Base-by-base conservation (phyloP, 2,888 invertebrate species). In the Endotricha flammealis region DNA sequence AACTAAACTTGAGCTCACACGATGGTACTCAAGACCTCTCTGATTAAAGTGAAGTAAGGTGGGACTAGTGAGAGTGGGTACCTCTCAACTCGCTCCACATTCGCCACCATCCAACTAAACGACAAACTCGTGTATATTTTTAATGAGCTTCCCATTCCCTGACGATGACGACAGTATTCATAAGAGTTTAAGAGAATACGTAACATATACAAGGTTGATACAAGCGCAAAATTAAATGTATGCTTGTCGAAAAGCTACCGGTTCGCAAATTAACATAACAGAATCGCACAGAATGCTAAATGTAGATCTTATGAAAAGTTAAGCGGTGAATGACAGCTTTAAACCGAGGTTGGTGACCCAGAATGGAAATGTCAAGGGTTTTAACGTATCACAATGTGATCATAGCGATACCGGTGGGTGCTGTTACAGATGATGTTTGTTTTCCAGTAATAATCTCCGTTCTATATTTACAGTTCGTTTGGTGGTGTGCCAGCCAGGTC, bases 401-500 rank as follows among this genome's bases (percentile, higher is more conserved):
- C 14, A 13, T n/a, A n/a, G 38, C 55, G 56, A 69, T 62, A 60
- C 58, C 53, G 59, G 56, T 62, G 8, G 57, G 56, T 20, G 3
- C 3, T n/a, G n/a, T n/a, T n/a, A n/a, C n/a, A 68, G 68, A 67
- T 66, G 64, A 53, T 36, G 38, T 49, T 53, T 63, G 60, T 62
- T 67, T 64, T 76, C 69, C 70, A 74, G 74, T 61, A 70, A 73
- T 69, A 72, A 66, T 68, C 54, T 60, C 53, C 42, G 66, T 64
- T 75, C 75, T 79, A 80, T 72, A 75, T 75, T 74, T 77, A 73
- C 63, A 60, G 62, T 63, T 54, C 53, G 59, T 56, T 64, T 67
- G 79, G 80, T 80, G 62, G 50, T 53, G 58, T 80, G 81, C 80
- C 81, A 80, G 77, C 62, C 53, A 64, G 65, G 65, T 68, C 62